phyloP scores from a whole-genome alignment of 2,113 vertebrate species.

The Solea senegalensis region DNA sequence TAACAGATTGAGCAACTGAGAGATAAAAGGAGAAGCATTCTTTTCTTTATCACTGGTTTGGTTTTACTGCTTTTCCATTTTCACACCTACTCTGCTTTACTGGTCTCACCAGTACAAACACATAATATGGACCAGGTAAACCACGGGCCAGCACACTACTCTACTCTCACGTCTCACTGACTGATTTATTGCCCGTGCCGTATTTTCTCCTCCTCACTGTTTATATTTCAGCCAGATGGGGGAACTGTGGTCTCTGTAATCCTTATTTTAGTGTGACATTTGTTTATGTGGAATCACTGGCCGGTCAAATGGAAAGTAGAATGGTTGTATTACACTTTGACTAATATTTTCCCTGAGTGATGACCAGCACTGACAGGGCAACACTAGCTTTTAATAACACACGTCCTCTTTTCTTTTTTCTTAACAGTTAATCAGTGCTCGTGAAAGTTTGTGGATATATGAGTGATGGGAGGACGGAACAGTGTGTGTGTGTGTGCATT shows the following conservation, averaged over 20 bases:
- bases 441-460: background rate
- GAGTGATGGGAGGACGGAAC: background rate
- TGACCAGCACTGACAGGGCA: conserved; percentile 7
- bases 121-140: background rate
- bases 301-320: background rate
- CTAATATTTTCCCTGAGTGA: conserved; percentile 17
- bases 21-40: background rate
- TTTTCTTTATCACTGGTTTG: background rate
- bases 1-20: background rate
- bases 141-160: background rate
- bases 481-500: background rate
- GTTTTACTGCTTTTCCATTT: background rate
- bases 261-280: conserved; percentile 9
- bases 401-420: conserved; percentile 16
- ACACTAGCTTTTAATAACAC: conserved; percentile 4
- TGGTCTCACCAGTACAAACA: conserved; percentile 20
- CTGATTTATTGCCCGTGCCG: conserved; percentile 4
- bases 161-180: background rate
- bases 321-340: background rate
- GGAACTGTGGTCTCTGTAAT: background rate
- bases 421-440: conserved; percentile 14
- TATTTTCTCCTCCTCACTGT: conserved; percentile 6
- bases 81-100: background rate
- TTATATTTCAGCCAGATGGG: conserved; percentile 2
- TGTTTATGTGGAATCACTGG: conserved; percentile 1